Percentiles rank a stretch among this genome's conserved stretches.
Evolutionary conservation across 1,140 invertebrate genomes (phyloP).

Genomic region (Drosophila setifemur): DNA sequence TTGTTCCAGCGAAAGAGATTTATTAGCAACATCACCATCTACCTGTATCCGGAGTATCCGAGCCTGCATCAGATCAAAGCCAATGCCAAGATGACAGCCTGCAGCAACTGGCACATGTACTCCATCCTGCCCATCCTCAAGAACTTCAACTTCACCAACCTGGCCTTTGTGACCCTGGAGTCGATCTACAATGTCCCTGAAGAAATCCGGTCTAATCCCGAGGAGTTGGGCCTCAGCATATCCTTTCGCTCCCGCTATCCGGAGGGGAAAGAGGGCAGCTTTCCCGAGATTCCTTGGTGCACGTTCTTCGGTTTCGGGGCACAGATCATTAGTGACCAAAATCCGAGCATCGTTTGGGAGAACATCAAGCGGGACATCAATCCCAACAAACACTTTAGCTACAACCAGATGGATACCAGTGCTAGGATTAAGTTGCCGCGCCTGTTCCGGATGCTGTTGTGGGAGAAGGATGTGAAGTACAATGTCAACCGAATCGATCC

Average conservation of each 20-base stretch:
- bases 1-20: constrained; percentile 60
- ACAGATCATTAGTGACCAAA: constrained; percentile 56
- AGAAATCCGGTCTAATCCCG: constrained; percentile 18
- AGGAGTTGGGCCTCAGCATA: constrained; percentile 42
- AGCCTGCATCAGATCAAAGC: neutral
- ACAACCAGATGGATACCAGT: constrained; percentile 51
- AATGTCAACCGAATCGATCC: constrained; percentile 25
- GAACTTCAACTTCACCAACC: constrained; percentile 52
- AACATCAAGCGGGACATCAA: constrained; percentile 51
- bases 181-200: constrained; percentile 60
- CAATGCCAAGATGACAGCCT: constrained; percentile 35
- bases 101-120: constrained; percentile 69
- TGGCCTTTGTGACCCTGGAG: constrained; percentile 61
- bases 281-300: constrained; percentile 34
- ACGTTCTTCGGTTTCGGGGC: constrained; percentile 46
- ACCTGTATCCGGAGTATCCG: constrained; percentile 53
- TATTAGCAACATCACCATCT: constrained; percentile 41
- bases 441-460: constrained; percentile 44
- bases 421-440: constrained; percentile 36
- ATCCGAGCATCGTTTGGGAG: constrained; percentile 56
- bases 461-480: constrained; percentile 32
- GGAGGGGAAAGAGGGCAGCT: neutral
- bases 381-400: neutral
- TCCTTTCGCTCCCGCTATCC: constrained; percentile 36
- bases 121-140: constrained; percentile 68